These are phyloP conservation scores for Diabrotica undecimpunctata DNA, from an alignment of 1,140 invertebrate species.

Conservation along the genomic window DNA sequence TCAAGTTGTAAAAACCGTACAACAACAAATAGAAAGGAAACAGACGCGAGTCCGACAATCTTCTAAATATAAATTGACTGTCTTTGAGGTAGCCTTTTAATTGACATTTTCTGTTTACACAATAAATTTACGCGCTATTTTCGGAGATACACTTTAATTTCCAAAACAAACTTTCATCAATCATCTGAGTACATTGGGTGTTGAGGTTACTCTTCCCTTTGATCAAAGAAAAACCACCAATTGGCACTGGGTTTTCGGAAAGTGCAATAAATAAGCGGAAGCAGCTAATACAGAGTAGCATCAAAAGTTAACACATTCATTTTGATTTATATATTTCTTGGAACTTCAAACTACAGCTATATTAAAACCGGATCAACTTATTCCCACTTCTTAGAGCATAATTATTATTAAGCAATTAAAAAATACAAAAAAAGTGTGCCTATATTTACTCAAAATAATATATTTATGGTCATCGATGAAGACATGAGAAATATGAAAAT, in stretches of 20 bases:
- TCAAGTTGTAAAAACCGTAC: slow-evolving; percentile 18
- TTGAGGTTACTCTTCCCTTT: not conserved
- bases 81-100: slow-evolving; percentile 19
- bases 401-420: no score
- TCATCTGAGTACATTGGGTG: slow-evolving; percentile 6
- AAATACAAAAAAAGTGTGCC: no score
- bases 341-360: no score
- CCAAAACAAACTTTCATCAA: slow-evolving; percentile 21
- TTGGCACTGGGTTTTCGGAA: not conserved
- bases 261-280: no score
- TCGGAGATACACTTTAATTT: slow-evolving; percentile 19
- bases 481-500: no score
- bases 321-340: no score
- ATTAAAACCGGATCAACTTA: no score
- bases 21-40: slow-evolving; percentile 18
- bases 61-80: slow-evolving; percentile 20
- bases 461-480: no score
- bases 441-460: no score
- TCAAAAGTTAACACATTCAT: no score
- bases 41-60: slow-evolving; percentile 12
- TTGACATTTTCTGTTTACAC: slow-evolving; percentile 21
- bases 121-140: slow-evolving; percentile 19
- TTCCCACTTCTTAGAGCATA: no score
- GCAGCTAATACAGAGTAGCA: no score
- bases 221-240: slow-evolving; percentile 2